A percentile compares a stretch with the other conserved stretches of the same genome.
Evolutionary conservation across 2,888 invertebrate genomes (phyloP).

Genomic region (Julus scanicus): DNA sequence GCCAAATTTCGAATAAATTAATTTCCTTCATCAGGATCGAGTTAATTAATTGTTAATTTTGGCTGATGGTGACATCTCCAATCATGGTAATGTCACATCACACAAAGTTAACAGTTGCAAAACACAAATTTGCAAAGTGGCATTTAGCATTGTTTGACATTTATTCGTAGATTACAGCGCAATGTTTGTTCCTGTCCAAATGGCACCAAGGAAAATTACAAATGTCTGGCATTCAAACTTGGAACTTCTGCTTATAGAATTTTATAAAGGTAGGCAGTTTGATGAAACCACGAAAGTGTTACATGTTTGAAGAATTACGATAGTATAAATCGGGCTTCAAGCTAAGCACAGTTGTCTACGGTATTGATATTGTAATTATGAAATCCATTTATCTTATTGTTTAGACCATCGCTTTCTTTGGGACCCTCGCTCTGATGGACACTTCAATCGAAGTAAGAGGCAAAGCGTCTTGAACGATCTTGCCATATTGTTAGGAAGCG

Average conservation of each 20-base stretch:
- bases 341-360: too few relatives aligned
- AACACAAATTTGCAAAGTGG: background rate
- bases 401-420: slow-evolving; percentile 18
- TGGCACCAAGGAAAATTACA: slow-evolving; percentile 27
- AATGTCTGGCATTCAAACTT: slow-evolving; percentile 7
- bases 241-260: slow-evolving; percentile 7
- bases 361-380: too few relatives aligned
- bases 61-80: too few relatives aligned
- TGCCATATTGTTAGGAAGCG: background rate
- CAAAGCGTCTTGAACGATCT: background rate
- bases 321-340: too few relatives aligned
- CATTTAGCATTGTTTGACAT: background rate
- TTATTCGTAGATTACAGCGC: background rate
- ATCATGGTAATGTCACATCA: too few relatives aligned
- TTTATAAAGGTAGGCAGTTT: background rate
- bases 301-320: too few relatives aligned
- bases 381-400: too few relatives aligned
- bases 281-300: too few relatives aligned
- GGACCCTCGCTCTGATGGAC: background rate
- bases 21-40: too few relatives aligned
- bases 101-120: too few relatives aligned
- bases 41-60: too few relatives aligned
- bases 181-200: slow-evolving; percentile 26
- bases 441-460: background rate
- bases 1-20: too few relatives aligned